Evolutionary conservation across 1,140 invertebrate genomes (phyloP).

Genomic region (Maconellicoccus hirsutus): DNA sequence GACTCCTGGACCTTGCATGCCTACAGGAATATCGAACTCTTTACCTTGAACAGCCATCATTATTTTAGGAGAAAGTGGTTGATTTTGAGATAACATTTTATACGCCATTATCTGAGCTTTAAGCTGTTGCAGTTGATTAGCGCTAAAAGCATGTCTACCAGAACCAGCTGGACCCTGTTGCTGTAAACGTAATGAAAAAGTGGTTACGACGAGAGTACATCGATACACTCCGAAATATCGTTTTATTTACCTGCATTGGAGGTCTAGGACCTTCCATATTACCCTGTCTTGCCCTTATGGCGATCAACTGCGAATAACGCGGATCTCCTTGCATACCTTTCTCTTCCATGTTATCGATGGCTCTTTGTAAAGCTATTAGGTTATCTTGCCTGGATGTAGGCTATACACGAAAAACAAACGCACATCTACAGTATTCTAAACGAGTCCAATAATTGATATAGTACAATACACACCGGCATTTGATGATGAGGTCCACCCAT

Average conservation of each 20-base stretch:
- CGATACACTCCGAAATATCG: too few relatives aligned
- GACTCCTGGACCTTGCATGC: not conserved
- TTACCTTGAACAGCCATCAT: conserved; percentile 56
- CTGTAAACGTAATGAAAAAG: conserved; percentile 35
- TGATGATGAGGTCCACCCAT: not conserved
- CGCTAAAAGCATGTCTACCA: conserved; percentile 41
- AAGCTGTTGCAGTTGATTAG: conserved; percentile 66
- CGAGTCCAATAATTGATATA: too few relatives aligned
- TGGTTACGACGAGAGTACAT: too few relatives aligned
- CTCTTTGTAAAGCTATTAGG: conserved; percentile 65
- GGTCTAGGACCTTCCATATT: conserved; percentile 32
- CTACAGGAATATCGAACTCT: not conserved
- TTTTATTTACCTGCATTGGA: conserved; percentile 37
- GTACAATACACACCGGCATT: not conserved
- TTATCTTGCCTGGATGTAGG: conserved; percentile 47
- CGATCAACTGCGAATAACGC: conserved; percentile 71
- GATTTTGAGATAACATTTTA: conserved; percentile 75
- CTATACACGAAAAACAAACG: too few relatives aligned
- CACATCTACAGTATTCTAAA: not conserved
- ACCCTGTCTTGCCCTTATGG: conserved; percentile 60
- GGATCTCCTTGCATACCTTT: conserved; percentile 85
- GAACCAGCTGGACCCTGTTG: conserved; percentile 33
- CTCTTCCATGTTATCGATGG: conserved; percentile 86
- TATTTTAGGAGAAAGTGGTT: conserved; percentile 70
- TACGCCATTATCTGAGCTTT: conserved; percentile 95